phyloP scores from a whole-genome alignment of 2,888 invertebrate genomes.

The Mallateleia sp. region DNA sequence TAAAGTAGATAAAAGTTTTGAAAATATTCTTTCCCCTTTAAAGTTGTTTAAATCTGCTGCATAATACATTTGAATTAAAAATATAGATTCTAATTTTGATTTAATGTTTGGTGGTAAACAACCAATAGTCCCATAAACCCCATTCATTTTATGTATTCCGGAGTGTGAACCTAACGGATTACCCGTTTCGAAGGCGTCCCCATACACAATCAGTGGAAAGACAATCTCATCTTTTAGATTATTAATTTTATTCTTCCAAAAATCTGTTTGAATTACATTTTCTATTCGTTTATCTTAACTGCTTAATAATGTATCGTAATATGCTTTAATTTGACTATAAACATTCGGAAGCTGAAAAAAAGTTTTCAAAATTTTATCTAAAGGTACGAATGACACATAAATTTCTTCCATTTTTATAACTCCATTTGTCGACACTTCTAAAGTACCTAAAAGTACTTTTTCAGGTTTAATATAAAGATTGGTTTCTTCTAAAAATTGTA shows the following conservation, averaged over 20 bases:
- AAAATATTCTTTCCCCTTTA: background rate
- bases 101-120: slow-evolving; percentile 64
- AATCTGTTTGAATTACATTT: slow-evolving; percentile 50
- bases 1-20: slow-evolving; percentile 46
- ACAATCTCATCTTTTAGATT: slow-evolving; percentile 7
- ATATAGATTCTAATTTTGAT: slow-evolving; percentile 67
- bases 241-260: slow-evolving; percentile 47
- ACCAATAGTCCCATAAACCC: slow-evolving; percentile 44
- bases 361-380: background rate
- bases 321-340: background rate
- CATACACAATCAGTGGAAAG: slow-evolving; percentile 41
- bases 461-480: slow-evolving; percentile 18
- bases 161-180: slow-evolving; percentile 62
- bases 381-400: slow-evolving; percentile 1
- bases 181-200: slow-evolving; percentile 67
- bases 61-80: slow-evolving; percentile 66
- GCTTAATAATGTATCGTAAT: slow-evolving; percentile 6
- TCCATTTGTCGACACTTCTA: background rate
- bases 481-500: slow-evolving; percentile 33
- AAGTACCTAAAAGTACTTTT: slow-evolving; percentile 13
- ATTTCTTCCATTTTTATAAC: background rate
- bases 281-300: background rate
- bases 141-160: slow-evolving; percentile 63
- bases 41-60: slow-evolving; percentile 48
- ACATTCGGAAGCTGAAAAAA: slow-evolving; percentile 21